Percentiles rank a stretch among this genome's conserved stretches.
Conservation (phyloP, 2,113 vertebrate genomes). For the Podarcis muralis region DNA sequence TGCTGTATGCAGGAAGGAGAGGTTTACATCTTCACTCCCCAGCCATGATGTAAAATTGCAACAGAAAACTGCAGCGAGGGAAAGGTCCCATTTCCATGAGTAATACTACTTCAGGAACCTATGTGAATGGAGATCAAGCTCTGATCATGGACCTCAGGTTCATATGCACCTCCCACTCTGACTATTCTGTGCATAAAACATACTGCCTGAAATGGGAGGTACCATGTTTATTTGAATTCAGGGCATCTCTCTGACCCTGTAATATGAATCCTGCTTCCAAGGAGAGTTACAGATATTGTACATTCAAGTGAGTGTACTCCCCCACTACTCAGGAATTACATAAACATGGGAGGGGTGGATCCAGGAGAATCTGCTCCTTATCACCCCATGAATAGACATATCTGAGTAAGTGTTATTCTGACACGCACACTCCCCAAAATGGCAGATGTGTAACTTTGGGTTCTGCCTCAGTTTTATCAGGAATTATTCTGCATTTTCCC, state of each 20-base stretch:
- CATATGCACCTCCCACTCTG: neutral
- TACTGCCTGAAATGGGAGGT: neutral
- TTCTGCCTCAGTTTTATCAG: too few relatives aligned
- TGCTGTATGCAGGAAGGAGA: neutral
- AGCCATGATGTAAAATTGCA: neutral
- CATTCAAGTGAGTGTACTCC: neutral
- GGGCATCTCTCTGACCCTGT: neutral
- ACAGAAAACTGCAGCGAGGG: too few relatives aligned
- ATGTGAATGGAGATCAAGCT: too few relatives aligned
- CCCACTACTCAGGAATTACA: neutral
- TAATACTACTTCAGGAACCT: neutral
- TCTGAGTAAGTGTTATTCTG: neutral
- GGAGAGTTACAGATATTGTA: neutral
- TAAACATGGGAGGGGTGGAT: neutral
- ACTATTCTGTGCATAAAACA: neutral
- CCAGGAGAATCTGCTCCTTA: too few relatives aligned
- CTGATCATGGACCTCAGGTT: too few relatives aligned
- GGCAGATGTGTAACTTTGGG: neutral
- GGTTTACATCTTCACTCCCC: neutral
- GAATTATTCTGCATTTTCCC: neutral
- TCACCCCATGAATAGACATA: too few relatives aligned
- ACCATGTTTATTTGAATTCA: neutral
- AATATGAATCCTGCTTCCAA: neutral
- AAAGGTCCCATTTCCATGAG: too few relatives aligned
- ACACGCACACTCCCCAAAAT: neutral